A percentile compares a stretch with the other conserved stretches of the same genome.
Conservation (phyloP, 2,888 invertebrate species). For the Drosophila rubida region DNA sequence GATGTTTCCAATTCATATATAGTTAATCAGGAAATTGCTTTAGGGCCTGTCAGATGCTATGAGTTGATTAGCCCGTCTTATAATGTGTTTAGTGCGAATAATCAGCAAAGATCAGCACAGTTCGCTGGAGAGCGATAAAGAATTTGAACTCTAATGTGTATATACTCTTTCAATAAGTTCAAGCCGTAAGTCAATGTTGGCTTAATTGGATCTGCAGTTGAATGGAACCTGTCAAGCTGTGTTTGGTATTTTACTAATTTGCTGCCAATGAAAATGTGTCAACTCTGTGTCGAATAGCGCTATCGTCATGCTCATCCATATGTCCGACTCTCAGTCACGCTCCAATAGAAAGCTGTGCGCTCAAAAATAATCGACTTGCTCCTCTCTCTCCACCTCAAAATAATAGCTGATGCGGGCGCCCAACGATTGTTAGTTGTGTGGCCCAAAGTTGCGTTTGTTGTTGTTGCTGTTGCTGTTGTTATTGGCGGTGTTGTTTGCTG, state of each 20-base stretch:
- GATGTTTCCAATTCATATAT: conserved; percentile 64
- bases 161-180: too few relatives aligned
- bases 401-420: conserved; percentile 64
- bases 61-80: conserved; percentile 68
- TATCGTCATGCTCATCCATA: conserved; percentile 60
- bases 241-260: conserved; percentile 61
- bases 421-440: conserved; percentile 52
- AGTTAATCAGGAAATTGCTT: conserved; percentile 76
- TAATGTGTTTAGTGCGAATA: conserved; percentile 60
- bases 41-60: conserved; percentile 69
- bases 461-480: conserved; percentile 16
- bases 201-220: conserved; percentile 17
- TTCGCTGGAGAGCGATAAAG: conserved; percentile 1
- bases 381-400: not conserved
- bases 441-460: conserved; percentile 36
- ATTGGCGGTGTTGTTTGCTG: conserved; percentile 22
- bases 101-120: conserved; percentile 38
- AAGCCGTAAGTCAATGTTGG: too few relatives aligned
- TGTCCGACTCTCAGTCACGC: conserved; percentile 68
- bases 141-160: not conserved
- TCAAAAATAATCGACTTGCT: conserved; percentile 15
- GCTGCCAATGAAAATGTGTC: conserved; percentile 67
- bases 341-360: conserved; percentile 70
- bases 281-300: conserved; percentile 49
- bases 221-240: conserved; percentile 8